phyloP scores from a whole-genome alignment of 1,140 invertebrate genomes.

The Tachypleus tridentatus region DNA sequence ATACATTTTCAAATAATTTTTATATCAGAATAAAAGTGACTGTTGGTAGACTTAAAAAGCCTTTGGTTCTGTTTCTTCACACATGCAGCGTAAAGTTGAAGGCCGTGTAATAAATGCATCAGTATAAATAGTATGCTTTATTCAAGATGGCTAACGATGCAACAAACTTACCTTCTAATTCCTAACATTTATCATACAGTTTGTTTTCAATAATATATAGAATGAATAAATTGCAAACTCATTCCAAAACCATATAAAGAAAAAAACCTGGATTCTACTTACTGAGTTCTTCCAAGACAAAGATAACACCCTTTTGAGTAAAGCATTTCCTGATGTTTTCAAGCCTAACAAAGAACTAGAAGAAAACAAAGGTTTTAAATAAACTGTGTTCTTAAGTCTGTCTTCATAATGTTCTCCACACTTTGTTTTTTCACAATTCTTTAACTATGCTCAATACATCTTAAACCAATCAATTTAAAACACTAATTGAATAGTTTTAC shows the following conservation, averaged over 20 bases:
- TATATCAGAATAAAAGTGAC: too few species aligned
- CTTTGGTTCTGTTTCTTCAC: too few species aligned
- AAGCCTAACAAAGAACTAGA: constrained; percentile 98
- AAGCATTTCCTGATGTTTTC: constrained; percentile 99
- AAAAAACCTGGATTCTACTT: constrained; percentile 43
- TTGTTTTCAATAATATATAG: not conserved
- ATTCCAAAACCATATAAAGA: constrained; percentile 12
- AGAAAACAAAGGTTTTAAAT: constrained; percentile 34
- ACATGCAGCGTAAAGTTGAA: too few species aligned
- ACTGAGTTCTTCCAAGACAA: constrained; percentile 99
- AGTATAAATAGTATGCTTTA: not conserved
- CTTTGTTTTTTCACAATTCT: too few species aligned
- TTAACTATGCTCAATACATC: too few species aligned
- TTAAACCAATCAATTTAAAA: too few species aligned
- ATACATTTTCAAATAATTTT: too few species aligned
- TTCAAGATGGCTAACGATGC: not conserved
- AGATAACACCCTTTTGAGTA: constrained; percentile 95
- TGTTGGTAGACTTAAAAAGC: too few species aligned
- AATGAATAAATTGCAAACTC: not conserved
- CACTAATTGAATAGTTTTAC: too few species aligned
- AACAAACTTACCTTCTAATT: not conserved
- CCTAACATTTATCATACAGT: not conserved
- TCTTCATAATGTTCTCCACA: too few species aligned
- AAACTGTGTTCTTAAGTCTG: too few species aligned
- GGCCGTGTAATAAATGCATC: too few species aligned